Evolutionary conservation across 2,888 invertebrate genomes (phyloP), one percentile per base, ranked within the genome.

Genomic region (Acrobasis repandana): DNA sequence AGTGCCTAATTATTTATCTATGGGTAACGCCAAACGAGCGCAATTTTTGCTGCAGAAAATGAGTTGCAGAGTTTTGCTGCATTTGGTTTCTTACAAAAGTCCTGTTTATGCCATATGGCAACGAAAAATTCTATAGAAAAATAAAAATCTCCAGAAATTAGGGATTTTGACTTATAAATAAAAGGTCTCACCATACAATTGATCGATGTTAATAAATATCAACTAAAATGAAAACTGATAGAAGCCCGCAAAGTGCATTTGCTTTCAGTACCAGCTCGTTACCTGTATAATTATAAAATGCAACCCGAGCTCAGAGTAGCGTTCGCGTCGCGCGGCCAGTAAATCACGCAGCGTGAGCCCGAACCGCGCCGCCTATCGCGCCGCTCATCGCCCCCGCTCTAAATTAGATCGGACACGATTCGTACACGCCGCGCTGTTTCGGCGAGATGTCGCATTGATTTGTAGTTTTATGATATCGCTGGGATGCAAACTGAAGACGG

Each of bases 321-420:
- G 65, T 43, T 6, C 67, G 60, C 62, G 61, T 61, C 65, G 65
- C 64, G 62, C 69, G 60, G 63, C 63, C 66, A 77, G 82, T 88
- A 88, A 85, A 86, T 88, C 87, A 85, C 88, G 61, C 88, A 83
- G 86, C 86, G 71, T 79, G 88, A 63, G 73, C 65, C 70, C 73
- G 69, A 58, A 68, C 71, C 68, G 65, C 74, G 69, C 66, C 76
- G 74, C 77, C 76, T 82, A 83, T 83, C 83, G 80, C 75, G 64
- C 70, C 76, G 74, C 78, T 74, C 76, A 79, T 83, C 83, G 68
- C 63, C 61, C 71, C 75, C 77, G 75, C 81, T 80, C 79, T 85
- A 83, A 88, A 88, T 88, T 86, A 86, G 86, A 83, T 75, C 78
- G 77, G 69, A 76, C 77, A 73, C 69, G 77, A 69, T 68, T 68